Percentiles rank a stretch among this genome's conserved stretches.
These are phyloP conservation scores for Lasioglossum figueresi DNA, from an alignment of 2,888 invertebrate genomes.

Conservation along the genomic window DNA sequence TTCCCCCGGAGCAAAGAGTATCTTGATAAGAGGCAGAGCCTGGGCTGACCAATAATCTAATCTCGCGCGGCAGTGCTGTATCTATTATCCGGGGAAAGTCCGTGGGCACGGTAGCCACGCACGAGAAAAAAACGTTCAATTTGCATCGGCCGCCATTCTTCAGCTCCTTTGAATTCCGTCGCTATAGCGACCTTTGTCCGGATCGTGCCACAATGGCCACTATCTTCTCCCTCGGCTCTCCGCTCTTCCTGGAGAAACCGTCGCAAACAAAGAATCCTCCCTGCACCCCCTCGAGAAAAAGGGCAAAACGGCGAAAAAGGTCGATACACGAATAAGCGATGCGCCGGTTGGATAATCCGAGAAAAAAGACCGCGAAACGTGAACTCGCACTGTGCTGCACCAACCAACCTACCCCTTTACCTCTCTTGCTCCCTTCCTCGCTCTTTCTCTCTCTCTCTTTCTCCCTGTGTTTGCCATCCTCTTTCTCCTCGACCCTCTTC, in stretches of 20 bases:
- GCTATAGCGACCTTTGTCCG: conserved; percentile 82
- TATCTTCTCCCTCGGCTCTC: conserved; percentile 76
- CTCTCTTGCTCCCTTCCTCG: conserved; percentile 7
- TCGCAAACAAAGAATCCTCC: conserved; percentile 84
- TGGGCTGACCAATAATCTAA: conserved; percentile 17
- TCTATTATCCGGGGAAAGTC: conserved; percentile 60
- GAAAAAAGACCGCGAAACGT: conserved; percentile 80
- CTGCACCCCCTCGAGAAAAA: conserved; percentile 76
- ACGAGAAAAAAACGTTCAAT: conserved; percentile 73
- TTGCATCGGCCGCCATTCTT: conserved; percentile 81
- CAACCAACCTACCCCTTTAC: conserved; percentile 55
- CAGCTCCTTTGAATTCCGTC: conserved; percentile 81
- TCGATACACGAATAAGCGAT: conserved; percentile 84
- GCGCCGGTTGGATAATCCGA: conserved; percentile 83
- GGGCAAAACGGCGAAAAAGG: conserved; percentile 79
- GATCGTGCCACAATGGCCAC: conserved; percentile 82
- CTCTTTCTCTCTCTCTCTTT: conserved; percentile 30
- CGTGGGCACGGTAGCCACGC: conserved; percentile 47
- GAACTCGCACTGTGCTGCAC: conserved; percentile 76
- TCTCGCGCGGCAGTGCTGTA: conserved; percentile 20
- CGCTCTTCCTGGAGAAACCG: conserved; percentile 79
- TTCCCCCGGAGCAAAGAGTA: background rate
- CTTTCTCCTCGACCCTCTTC: conserved; percentile 28
- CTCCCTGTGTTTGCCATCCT: conserved; percentile 8
- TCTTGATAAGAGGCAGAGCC: background rate